These are phyloP conservation scores for Gallinago paraguaiae DNA, from an alignment of 2,113 vertebrate species.

Conservation along the genomic window DNA sequence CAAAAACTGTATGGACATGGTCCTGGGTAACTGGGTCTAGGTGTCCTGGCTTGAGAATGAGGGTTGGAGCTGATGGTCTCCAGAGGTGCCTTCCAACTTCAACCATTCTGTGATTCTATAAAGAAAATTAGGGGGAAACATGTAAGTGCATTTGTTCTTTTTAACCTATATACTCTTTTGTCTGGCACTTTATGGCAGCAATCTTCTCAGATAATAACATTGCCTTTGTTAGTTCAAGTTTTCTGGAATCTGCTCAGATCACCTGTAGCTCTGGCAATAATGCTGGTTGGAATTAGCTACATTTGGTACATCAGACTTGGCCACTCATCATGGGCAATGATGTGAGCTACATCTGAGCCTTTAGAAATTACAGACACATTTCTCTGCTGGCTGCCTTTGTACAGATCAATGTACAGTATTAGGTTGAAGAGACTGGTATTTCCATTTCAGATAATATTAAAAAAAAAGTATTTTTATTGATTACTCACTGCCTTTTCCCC, in stretches of 20 bases:
- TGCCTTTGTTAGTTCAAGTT: not conserved
- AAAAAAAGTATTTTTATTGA: not conserved
- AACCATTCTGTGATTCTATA: not conserved
- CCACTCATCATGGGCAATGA: not conserved
- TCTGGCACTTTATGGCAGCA: not conserved
- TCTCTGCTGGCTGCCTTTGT: not conserved
- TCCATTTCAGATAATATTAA: not conserved
- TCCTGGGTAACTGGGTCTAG: not conserved
- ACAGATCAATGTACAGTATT: not conserved
- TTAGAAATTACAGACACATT: not conserved
- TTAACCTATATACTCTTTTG: not conserved
- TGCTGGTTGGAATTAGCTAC: not conserved
- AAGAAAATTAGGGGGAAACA: not conserved
- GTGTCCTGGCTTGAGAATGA: not conserved
- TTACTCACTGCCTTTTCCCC: not conserved
- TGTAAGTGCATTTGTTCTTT: not conserved
- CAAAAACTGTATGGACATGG: accelerated
- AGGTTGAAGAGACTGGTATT: not conserved
- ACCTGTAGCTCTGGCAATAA: not conserved
- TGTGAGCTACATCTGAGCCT: not conserved
- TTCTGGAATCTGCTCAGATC: not conserved
- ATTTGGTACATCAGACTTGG: not conserved
- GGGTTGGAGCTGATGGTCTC: not conserved
- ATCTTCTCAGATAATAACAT: not conserved
- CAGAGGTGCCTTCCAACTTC: not conserved